A percentile compares a stretch with the other conserved stretches of the same genome.
These are phyloP conservation scores for Chrysodeixis includens DNA, from an alignment of 2,888 invertebrate genomes.

Conservation along the genomic window DNA sequence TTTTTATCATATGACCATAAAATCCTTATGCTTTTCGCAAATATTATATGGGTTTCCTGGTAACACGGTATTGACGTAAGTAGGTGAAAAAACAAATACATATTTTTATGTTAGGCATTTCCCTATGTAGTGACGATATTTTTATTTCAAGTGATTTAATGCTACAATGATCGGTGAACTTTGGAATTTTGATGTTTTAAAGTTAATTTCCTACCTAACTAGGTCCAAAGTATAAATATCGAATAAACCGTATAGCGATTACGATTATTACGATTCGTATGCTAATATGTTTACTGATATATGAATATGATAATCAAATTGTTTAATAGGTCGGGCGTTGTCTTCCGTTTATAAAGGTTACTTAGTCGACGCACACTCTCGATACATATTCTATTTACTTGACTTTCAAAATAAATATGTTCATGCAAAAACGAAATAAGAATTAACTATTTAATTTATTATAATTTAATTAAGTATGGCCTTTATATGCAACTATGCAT, in stretches of 20 bases:
- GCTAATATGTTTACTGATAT: conserved; percentile 31
- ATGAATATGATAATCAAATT: conserved; percentile 37
- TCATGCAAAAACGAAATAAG: neutral
- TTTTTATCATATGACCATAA: conserved; percentile 11
- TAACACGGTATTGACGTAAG: neutral
- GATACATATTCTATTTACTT: neutral
- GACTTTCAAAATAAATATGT: neutral
- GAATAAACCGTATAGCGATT: conserved; percentile 14
- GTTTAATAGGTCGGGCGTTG: conserved; percentile 22
- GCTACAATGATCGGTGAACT: neutral
- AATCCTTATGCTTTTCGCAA: conserved; percentile 7
- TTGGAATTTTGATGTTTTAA: neutral
- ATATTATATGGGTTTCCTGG: neutral
- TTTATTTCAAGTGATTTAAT: too few species aligned
- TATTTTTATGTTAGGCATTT: neutral
- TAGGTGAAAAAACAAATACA: neutral
- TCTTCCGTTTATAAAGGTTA: conserved; percentile 33
- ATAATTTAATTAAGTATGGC: neutral
- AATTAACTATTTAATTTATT: neutral
- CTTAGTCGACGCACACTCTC: neutral
- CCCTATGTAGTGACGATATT: neutral
- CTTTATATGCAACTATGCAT: neutral
- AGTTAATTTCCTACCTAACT: neutral
- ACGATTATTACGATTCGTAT: conserved; percentile 28
- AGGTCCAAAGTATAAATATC: neutral